phyloP scores from a whole-genome alignment of 2,113 vertebrate species.

The Sinocyclocheilus grahami region DNA sequence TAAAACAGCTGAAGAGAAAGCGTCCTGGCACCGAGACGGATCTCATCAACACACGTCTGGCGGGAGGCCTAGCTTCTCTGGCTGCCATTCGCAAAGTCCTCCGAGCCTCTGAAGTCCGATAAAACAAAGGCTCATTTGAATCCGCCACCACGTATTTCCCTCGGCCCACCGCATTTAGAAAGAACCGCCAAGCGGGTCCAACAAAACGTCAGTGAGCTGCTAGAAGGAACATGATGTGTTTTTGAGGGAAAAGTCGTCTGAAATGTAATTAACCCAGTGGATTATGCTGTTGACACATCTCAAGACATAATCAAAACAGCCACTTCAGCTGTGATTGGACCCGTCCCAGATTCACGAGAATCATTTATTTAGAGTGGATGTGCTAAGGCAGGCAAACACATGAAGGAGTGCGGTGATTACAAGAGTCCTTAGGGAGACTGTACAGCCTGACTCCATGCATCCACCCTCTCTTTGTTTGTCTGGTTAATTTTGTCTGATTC shows the following conservation, averaged over 20 bases:
- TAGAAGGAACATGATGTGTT: background rate
- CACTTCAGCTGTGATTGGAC: slow-evolving; percentile 56
- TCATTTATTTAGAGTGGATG: slow-evolving; percentile 51
- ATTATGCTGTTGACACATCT: slow-evolving; percentile 53
- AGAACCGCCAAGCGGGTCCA: background rate
- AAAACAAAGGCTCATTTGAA: slow-evolving; percentile 18
- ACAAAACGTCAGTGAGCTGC: background rate
- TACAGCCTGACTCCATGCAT: slow-evolving; percentile 11
- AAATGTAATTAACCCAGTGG: slow-evolving; percentile 52
- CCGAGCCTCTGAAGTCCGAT: slow-evolving; percentile 24
- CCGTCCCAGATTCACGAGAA: slow-evolving; percentile 51
- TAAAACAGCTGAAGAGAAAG: slow-evolving; percentile 26
- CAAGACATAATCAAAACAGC: slow-evolving; percentile 55
- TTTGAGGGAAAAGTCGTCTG: slow-evolving; percentile 25
- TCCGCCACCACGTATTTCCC: background rate
- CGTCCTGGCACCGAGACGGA: slow-evolving; percentile 16
- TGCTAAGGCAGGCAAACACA: slow-evolving; percentile 27
- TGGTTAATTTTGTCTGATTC: slow-evolving; percentile 15
- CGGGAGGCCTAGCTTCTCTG: slow-evolving; percentile 19
- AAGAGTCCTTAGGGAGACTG: slow-evolving; percentile 36
- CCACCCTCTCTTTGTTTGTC: slow-evolving; percentile 21
- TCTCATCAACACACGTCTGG: slow-evolving; percentile 38
- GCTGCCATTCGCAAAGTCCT: background rate
- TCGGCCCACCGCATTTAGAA: slow-evolving; percentile 2
- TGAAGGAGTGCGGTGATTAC: slow-evolving; percentile 41